phyloP scores from a whole-genome alignment of 1,140 invertebrate species.

The Leptoteleia sp. region DNA sequence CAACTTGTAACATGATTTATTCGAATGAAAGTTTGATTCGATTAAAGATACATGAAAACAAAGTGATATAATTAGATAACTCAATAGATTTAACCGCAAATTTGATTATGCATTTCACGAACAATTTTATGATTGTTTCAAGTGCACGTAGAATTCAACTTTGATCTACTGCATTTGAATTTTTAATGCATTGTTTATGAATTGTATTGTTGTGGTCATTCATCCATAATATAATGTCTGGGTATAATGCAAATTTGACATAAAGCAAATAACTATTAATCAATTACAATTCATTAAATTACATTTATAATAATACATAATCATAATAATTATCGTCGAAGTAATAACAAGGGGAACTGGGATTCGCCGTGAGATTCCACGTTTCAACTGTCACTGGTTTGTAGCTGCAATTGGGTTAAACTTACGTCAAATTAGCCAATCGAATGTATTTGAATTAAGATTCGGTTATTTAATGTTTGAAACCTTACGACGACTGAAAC shows the following conservation, averaged over 20 bases:
- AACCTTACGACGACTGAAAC: too few species aligned
- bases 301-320: conserved; percentile 54
- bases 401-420: too few species aligned
- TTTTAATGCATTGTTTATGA: conserved; percentile 61
- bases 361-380: too few species aligned
- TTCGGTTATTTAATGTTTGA: too few species aligned
- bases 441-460: too few species aligned
- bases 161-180: conserved; percentile 61
- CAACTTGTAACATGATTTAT: conserved; percentile 46
- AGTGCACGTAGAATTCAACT: conserved; percentile 57
- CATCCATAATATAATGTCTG: conserved; percentile 55
- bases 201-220: conserved; percentile 49
- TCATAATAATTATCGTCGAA: conserved; percentile 39
- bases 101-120: conserved; percentile 57
- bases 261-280: conserved; percentile 61
- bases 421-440: too few species aligned
- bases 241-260: conserved; percentile 56
- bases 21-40: conserved; percentile 52
- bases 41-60: conserved; percentile 61
- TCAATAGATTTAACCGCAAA: conserved; percentile 59
- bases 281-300: conserved; percentile 57
- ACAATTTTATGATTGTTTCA: conserved; percentile 61
- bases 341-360: conserved; percentile 20
- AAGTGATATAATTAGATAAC: conserved; percentile 63
- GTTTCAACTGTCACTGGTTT: too few species aligned